A percentile compares a stretch with the other conserved stretches of the same genome.
Conservation (phyloP, 2,888 invertebrate genomes). For the Cantharis lateralis region DNA sequence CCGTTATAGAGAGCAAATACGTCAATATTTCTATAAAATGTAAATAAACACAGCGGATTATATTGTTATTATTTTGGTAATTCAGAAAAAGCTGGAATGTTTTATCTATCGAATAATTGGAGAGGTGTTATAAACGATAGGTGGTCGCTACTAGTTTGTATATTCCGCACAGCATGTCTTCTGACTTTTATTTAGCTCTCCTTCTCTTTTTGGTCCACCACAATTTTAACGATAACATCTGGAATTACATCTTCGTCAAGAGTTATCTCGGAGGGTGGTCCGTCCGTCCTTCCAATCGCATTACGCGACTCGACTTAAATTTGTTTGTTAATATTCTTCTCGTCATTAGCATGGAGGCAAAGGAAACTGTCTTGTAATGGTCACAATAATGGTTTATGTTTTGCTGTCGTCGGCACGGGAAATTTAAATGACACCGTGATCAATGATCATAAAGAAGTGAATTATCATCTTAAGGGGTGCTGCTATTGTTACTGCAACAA, state of each 20-base stretch:
- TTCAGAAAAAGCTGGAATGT: background rate
- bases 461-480: slow-evolving; percentile 3
- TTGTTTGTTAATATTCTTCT: slow-evolving; percentile 9
- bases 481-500: background rate
- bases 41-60: background rate
- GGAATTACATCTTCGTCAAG: slow-evolving; percentile 6
- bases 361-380: background rate
- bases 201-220: slow-evolving; percentile 3
- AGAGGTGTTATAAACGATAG: slow-evolving; percentile 17
- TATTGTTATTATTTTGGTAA: background rate
- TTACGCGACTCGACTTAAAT: slow-evolving; percentile 2
- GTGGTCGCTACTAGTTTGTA: slow-evolving; percentile 20
- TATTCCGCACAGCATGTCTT: slow-evolving; percentile 17
- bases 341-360: slow-evolving; percentile 1
- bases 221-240: slow-evolving; percentile 3
- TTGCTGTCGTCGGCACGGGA: slow-evolving; percentile 5
- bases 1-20: background rate
- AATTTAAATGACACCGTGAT: slow-evolving; percentile 14
- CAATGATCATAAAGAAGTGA: slow-evolving; percentile 2
- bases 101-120: slow-evolving; percentile 3
- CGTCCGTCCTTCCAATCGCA: slow-evolving; percentile 1
- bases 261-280: slow-evolving; percentile 14
- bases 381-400: background rate
- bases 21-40: background rate
- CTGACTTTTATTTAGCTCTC: background rate